Evolutionary conservation across 1,140 invertebrate genomes (phyloP), one percentile per base, ranked within the genome.

Genomic region (Antheraea mylitta): DNA sequence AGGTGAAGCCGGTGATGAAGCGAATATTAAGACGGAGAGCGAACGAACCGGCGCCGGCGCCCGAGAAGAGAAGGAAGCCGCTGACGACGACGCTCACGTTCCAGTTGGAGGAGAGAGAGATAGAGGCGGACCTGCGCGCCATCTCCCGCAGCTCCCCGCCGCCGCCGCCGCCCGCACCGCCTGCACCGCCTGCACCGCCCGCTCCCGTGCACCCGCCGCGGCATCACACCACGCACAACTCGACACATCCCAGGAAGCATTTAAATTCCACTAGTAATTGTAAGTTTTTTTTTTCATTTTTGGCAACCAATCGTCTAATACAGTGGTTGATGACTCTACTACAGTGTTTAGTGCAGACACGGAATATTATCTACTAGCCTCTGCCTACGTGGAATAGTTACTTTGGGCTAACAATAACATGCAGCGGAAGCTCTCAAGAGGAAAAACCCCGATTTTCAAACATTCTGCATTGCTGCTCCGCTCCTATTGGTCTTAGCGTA

Each of bases 41-140:
- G 0, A 99, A 99, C 91, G 98, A 99, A 86, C 98, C 98, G 0
- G 94, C 97, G 13, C 98, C 98, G 69, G 95, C 95, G 58, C 96
- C 96, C 8, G 96, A 97, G 81, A 97, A 97, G 87, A 93, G 96
- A 60, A 95, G 95, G 85, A 98, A 96, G 85, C 95, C 96, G 45
- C 95, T 97, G 0, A 94, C 95, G 30, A 96, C 97, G 45, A 96
- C 98, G 73, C 93, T 99, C 0, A 97, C 97, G 73, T 97, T 97
- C 86, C 90, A 96, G 18, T 90, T 99, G 65, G 98, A 98, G 79
- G 98, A 99, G 71, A 95, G 96, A 78, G 97, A 98, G 74, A 96
- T 99, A 63, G 96, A 98, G 68, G 95, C 95, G 30, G 98, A 99
- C 92, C 89, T 99, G 37, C 96, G 97, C 84, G 94, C 96, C 16